Conservation (phyloP, 2,888 invertebrate species). For the Urechis unicinctus region DNA sequence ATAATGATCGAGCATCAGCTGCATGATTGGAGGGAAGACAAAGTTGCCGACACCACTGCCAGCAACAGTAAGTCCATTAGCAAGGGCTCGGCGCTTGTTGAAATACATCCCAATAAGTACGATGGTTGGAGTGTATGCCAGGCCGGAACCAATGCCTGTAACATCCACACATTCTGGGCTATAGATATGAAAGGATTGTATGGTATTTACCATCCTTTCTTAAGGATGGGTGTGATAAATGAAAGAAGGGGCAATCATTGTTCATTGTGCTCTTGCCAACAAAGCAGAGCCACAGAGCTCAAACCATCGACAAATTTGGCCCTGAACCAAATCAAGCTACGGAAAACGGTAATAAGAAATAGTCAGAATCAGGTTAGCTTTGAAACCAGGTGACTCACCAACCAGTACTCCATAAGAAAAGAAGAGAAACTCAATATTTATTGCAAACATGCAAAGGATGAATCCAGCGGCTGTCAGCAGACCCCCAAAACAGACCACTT, state of each 20-base stretch:
- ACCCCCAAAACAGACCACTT: conserved; percentile 5
- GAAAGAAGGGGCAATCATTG: no score
- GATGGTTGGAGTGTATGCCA: conserved; percentile 27
- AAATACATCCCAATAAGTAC: conserved; percentile 31
- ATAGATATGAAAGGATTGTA: not conserved
- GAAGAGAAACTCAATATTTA: conserved; percentile 3
- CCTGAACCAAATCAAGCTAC: no score
- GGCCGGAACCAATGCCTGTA: conserved; percentile 28
- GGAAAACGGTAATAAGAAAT: no score
- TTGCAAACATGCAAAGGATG: conserved; percentile 5
- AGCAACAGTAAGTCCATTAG: conserved; percentile 28
- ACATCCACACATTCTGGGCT: not conserved
- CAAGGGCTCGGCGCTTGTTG: conserved; percentile 23
- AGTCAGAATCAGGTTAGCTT: no score
- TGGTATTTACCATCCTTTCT: no score
- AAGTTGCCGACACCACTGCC: conserved; percentile 29
- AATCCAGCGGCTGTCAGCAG: conserved; percentile 6
- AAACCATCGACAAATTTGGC: no score
- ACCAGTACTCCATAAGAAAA: conserved; percentile 19
- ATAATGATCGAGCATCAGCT: conserved; percentile 12
- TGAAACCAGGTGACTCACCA: no score
- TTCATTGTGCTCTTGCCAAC: no score
- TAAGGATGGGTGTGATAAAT: no score
- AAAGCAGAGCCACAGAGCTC: not conserved
- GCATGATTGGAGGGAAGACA: conserved; percentile 21